Base-by-base conservation (phyloP, 2,888 invertebrate genomes). In the Lasioglossum calceatum region DNA sequence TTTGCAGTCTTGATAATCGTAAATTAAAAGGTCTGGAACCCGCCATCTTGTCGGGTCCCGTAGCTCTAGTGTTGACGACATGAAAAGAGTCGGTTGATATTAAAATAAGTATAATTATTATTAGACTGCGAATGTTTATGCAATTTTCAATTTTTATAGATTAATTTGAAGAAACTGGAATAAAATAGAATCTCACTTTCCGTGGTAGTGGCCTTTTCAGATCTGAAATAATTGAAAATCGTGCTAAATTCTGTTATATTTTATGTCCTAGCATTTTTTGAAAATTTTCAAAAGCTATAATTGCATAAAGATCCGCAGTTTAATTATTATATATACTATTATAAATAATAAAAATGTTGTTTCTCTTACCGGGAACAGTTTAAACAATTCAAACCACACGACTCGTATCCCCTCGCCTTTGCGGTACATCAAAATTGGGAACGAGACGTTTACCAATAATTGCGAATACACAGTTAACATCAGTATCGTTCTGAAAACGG, bases 401-500 rank as follows among this genome's bases (percentile, higher is more conserved):
- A 97, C 91, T 74, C 95, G 94, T 82, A 97, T 94, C 0, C 97
- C 97, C 64, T 95, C 93, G 0, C 95, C 96, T 88, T 96, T 96
- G 73, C 96, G 96, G 95, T 97, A 97, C 0, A 96, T 94, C 39
- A 97, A 91, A 1, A 96, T 95, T 0, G 98, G 98, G 58, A 97
- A 95, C 70, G 95, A 95, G 39, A 97, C 97, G 88, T 97, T 96
- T 0, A 96, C 96, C 96, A 98, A 96, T 92, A 98, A 97, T 95
- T 98, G 98, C 0, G 98, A 98, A 94, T 98, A 98, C 77, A 98
- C 93, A 0, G 98, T 97, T 92, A 98, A 95, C 95, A 98, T 96
- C 0, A 96, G 95, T 86, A 98, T 97, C 0, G 98, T 98, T 91
- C 97, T 97, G 96, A 42, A 95, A 95, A 79, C 81, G 79, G 0